Evolutionary conservation across 2,113 vertebrate species (phyloP).

Genomic region (Mastomys coucha): DNA sequence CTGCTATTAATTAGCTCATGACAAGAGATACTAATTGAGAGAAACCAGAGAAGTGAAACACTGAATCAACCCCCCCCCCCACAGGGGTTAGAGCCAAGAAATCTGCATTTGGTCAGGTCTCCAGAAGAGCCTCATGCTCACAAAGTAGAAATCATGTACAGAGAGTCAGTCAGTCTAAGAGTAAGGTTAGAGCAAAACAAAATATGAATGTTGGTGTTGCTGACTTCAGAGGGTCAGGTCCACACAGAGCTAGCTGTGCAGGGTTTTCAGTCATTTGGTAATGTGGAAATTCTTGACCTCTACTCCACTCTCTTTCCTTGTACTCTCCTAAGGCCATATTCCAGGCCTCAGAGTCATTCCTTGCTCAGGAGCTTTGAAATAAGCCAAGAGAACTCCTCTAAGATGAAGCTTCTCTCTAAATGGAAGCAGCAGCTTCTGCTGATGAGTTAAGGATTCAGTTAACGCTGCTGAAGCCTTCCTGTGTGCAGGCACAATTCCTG

Average conservation of each 20-base stretch:
- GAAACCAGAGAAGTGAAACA: not conserved
- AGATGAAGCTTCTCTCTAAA: not conserved
- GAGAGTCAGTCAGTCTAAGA: not conserved
- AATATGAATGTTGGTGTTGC: not conserved
- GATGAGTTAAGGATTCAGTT: no score
- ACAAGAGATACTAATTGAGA: not conserved
- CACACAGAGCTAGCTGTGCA: not conserved
- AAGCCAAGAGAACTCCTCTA: not conserved
- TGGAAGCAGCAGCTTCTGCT: not conserved
- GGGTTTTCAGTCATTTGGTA: not conserved
- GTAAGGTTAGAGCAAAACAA: not conserved
- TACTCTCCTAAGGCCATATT: not conserved
- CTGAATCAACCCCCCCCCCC: not conserved
- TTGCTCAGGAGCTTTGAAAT: not conserved
- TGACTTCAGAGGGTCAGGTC: not conserved
- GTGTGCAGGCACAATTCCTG: not conserved
- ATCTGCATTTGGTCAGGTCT: not conserved
- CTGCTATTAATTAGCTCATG: not conserved
- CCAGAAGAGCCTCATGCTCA: not conserved
- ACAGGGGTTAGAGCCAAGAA: not conserved
- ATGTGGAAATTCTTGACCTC: no score
- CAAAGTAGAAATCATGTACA: not conserved
- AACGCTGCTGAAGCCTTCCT: not conserved
- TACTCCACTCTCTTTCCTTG: rapidly evolving
- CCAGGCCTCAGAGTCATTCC: not conserved